Percentiles rank a stretch among this genome's conserved stretches.
phyloP scores from a whole-genome alignment of 2,797 vertebrate genomes.

The Neomorphus geoffroyi region DNA sequence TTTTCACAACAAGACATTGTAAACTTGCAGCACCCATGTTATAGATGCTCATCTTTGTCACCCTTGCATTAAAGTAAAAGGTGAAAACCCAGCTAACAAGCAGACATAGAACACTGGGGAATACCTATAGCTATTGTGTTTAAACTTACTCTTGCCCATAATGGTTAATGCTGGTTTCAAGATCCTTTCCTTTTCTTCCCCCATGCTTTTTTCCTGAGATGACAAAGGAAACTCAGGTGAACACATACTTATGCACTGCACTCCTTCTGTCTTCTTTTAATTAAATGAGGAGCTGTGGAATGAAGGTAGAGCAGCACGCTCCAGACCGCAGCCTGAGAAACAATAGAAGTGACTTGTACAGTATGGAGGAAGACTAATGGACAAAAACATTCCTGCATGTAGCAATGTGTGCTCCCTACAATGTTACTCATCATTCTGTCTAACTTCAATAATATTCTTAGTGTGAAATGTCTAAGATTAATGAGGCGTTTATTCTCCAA shows the following conservation, averaged over 20 bases:
- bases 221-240: neutral
- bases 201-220: neutral
- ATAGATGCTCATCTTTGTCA: neutral
- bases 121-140: neutral
- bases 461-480: constrained; percentile 66
- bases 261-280: constrained; percentile 40
- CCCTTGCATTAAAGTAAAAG: neutral
- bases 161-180: neutral
- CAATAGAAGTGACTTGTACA: constrained; percentile 35
- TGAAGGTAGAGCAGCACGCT: constrained; percentile 32
- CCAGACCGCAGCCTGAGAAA: constrained; percentile 32
- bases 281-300: constrained; percentile 34
- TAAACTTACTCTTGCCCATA: neutral
- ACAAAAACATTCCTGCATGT: constrained; percentile 42
- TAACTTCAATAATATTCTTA: constrained; percentile 71
- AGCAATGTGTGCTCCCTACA: constrained; percentile 63
- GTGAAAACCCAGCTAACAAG: neutral
- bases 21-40: constrained; percentile 11
- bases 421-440: constrained; percentile 63
- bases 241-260: neutral
- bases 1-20: neutral
- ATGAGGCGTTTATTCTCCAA: constrained; percentile 58
- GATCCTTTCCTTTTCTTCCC: neutral
- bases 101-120: neutral
- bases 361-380: constrained; percentile 53